phyloP scores from a whole-genome alignment of 2,113 vertebrate genomes.

The Baryphthengus martii region DNA sequence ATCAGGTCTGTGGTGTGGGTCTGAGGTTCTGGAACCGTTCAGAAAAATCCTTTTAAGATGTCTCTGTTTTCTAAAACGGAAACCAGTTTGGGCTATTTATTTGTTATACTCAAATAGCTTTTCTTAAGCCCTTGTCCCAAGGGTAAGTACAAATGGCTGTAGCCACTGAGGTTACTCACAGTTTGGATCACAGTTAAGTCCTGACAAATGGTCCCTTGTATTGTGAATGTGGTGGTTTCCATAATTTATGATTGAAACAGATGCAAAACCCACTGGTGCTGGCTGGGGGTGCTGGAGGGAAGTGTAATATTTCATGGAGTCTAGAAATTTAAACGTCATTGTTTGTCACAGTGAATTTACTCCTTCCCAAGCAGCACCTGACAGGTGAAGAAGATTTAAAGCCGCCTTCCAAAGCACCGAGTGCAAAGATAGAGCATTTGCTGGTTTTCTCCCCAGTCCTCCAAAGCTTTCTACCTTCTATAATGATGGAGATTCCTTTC shows the following conservation, averaged over 20 bases:
- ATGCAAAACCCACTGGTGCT: not conserved
- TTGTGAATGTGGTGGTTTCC: not conserved
- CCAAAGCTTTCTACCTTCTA: not conserved
- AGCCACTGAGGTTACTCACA: not conserved
- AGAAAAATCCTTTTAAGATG: not conserved
- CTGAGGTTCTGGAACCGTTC: not conserved
- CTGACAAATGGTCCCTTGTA: not conserved
- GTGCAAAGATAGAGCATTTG: not conserved
- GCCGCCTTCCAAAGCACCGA: not conserved
- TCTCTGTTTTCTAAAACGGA: not conserved
- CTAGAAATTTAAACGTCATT: not conserved
- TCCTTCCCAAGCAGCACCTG: not conserved
- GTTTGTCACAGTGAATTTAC: not conserved
- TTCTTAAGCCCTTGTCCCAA: not conserved
- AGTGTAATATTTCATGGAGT: not conserved
- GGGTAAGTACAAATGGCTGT: not conserved
- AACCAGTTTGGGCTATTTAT: not conserved
- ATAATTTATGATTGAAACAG: not conserved
- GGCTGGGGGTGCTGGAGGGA: not conserved
- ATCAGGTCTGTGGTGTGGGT: not conserved
- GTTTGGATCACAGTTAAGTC: not conserved
- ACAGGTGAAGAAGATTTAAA: not conserved
- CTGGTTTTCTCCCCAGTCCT: not conserved
- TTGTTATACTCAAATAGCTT: constrained; percentile 13
- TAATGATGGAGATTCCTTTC: not conserved